Evolutionary conservation across 1,140 invertebrate genomes (phyloP).

Genomic region (Monochamus saltuarius): DNA sequence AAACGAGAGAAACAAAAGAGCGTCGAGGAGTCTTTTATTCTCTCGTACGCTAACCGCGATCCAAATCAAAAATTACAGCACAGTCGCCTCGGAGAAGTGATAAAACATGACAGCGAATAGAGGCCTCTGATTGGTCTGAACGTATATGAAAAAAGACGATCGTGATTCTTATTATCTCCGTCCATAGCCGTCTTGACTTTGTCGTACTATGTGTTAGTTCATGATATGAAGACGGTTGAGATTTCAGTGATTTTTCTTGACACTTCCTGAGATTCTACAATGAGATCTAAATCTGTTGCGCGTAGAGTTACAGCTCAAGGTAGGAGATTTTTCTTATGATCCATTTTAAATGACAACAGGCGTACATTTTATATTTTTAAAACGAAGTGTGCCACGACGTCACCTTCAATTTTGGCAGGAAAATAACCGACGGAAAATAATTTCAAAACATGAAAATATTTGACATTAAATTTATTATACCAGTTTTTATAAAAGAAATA

Average conservation of each 20-base stretch:
- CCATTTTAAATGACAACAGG: too few species aligned
- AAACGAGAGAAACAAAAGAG: constrained; percentile 33
- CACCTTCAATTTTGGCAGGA: too few species aligned
- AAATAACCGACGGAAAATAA: too few species aligned
- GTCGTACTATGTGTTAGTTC: constrained; percentile 16
- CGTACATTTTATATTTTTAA: too few species aligned
- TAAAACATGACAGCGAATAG: constrained; percentile 50
- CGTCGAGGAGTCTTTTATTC: constrained; percentile 28
- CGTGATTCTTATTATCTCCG: constrained; percentile 41
- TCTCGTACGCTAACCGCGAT: constrained; percentile 27
- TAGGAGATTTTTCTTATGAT: constrained; percentile 40
- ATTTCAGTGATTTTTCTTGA: constrained; percentile 15
- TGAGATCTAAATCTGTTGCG: constrained; percentile 59
- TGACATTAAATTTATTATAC: too few species aligned
- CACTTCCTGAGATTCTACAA: constrained; percentile 31
- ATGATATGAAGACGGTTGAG: constrained; percentile 19
- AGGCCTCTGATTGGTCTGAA: constrained; percentile 43
- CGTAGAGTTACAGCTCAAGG: constrained; percentile 57
- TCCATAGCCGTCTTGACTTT: constrained; percentile 23
- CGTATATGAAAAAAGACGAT: constrained; percentile 34
- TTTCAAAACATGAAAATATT: too few species aligned
- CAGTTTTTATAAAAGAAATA: too few species aligned
- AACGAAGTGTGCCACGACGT: too few species aligned
- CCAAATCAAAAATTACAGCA: constrained; percentile 44
- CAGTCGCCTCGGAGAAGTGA: constrained; percentile 47